Percentiles rank a stretch among this genome's conserved stretches.
phyloP scores from a whole-genome alignment of 37 sponge, comb jelly and placozoan species.

The Geodia barretti region DNA sequence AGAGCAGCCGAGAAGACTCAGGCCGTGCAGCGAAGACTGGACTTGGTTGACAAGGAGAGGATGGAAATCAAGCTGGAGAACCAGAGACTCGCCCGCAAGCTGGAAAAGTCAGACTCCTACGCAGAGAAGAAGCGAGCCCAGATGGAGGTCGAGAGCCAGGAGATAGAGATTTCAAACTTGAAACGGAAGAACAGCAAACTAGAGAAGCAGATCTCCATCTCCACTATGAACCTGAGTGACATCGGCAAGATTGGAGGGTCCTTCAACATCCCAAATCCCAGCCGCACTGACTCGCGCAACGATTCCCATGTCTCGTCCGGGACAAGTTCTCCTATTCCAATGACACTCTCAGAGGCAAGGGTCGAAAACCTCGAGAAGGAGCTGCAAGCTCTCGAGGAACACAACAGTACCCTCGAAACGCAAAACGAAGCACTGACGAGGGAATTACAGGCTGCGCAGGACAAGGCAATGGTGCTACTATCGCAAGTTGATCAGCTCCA shows the following conservation, averaged over 20 bases:
- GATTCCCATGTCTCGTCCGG: neutral
- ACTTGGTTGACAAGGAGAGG: slow-evolving; percentile 44
- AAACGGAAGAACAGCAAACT: slow-evolving; percentile 34
- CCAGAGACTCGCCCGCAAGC: slow-evolving; percentile 31
- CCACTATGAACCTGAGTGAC: slow-evolving; percentile 7
- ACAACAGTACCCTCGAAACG: neutral
- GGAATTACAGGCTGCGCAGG: neutral
- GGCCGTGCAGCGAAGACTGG: slow-evolving; percentile 24
- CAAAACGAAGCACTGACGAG: slow-evolving; percentile 23
- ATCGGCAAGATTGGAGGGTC: neutral
- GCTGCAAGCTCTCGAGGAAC: slow-evolving; percentile 7
- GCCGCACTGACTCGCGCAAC: neutral
- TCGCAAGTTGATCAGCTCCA: slow-evolving; percentile 23
- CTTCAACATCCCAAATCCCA: neutral
- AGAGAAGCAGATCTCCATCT: slow-evolving; percentile 37
- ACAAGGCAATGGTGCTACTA: slow-evolving; percentile 15
- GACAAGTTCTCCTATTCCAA: slow-evolving; percentile 3
- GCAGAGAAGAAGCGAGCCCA: slow-evolving; percentile 27
- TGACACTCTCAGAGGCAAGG: slow-evolving; percentile 26
- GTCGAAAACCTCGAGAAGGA: slow-evolving; percentile 37
- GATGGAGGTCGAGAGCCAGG: slow-evolving; percentile 33
- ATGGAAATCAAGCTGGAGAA: slow-evolving; percentile 46
- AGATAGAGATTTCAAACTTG: slow-evolving; percentile 55
- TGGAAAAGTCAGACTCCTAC: slow-evolving; percentile 18
- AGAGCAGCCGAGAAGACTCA: slow-evolving; percentile 39